These are phyloP conservation scores for Riptortus pedestris DNA, from an alignment of 1,140 invertebrate species.

Conservation along the genomic window DNA sequence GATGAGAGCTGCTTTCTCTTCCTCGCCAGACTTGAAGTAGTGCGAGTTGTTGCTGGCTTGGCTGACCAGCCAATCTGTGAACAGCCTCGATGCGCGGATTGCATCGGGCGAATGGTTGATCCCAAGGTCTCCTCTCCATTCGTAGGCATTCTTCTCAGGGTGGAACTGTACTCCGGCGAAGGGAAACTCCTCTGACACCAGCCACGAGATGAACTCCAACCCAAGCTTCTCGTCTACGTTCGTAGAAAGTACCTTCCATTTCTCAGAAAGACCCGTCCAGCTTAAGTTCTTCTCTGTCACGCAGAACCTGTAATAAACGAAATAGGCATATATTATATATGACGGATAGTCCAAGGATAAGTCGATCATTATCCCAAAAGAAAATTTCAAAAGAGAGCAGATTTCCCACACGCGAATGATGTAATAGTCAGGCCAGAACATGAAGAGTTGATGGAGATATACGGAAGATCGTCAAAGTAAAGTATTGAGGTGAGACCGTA, in stretches of 20 bases:
- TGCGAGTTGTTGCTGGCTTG: slow-evolving; percentile 27
- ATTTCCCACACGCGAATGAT: too few species aligned
- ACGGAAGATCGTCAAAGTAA: too few species aligned
- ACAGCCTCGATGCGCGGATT: slow-evolving; percentile 56
- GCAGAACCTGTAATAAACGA: slow-evolving; percentile 26
- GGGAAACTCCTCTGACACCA: slow-evolving; percentile 58
- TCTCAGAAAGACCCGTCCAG: slow-evolving; percentile 10
- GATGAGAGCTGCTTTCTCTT: slow-evolving; percentile 45
- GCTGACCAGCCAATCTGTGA: slow-evolving; percentile 55
- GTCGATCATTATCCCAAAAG: too few species aligned
- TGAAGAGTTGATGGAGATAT: too few species aligned
- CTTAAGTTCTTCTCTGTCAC: slow-evolving; percentile 28
- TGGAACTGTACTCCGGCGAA: slow-evolving; percentile 80
- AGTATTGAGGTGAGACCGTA: too few species aligned
- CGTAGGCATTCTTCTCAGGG: slow-evolving; percentile 67
- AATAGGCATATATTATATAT: too few species aligned
- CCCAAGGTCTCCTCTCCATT: slow-evolving; percentile 50
- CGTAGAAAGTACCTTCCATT: slow-evolving; percentile 55
- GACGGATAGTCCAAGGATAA: too few species aligned
- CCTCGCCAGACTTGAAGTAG: slow-evolving; percentile 57
- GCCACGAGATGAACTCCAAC: slow-evolving; percentile 53
- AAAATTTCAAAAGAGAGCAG: too few species aligned
- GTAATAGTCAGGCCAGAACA: too few species aligned
- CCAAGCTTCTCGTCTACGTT: slow-evolving; percentile 53
- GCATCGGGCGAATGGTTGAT: slow-evolving; percentile 53